Evolutionary conservation across 1,140 invertebrate genomes (phyloP).

Genomic region (Acromyrmex heyeri): DNA sequence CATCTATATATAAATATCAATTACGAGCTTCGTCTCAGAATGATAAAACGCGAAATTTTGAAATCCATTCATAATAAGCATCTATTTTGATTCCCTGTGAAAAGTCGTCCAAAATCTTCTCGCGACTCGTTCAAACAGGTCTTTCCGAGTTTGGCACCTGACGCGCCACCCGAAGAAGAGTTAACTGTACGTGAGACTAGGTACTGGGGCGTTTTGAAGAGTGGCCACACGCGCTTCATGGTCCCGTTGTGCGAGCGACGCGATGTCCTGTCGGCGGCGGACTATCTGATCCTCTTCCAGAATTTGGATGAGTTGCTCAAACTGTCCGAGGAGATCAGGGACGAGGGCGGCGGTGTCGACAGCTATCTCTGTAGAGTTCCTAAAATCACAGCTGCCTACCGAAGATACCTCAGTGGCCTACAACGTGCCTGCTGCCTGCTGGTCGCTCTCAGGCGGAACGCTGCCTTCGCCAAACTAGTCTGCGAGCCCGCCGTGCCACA

Average conservation of each 20-base stretch:
- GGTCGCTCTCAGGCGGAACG: conserved; percentile 88
- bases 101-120: conserved; percentile 34
- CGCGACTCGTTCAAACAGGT: conserved; percentile 75
- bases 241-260: conserved; percentile 90
- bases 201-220: conserved; percentile 91
- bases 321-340: conserved; percentile 93
- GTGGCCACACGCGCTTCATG: conserved; percentile 91
- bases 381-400: conserved; percentile 91
- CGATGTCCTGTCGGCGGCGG: conserved; percentile 91
- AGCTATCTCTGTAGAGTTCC: conserved; percentile 91
- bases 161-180: conserved; percentile 88
- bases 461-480: conserved; percentile 90
- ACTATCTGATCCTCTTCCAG: conserved; percentile 93
- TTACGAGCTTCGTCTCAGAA: not conserved
- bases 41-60: not conserved
- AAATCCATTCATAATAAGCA: not conserved
- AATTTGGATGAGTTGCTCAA: conserved; percentile 93
- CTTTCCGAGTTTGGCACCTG: conserved; percentile 86
- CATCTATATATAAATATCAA: not conserved
- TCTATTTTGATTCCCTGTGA: not conserved
- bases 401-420: conserved; percentile 93
- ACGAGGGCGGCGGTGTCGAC: conserved; percentile 91
- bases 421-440: conserved; percentile 93
- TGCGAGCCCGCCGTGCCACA: conserved; percentile 92
- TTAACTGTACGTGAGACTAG: conserved; percentile 90